These are phyloP conservation scores for Bergia sp. DNA, from an alignment of 92 coral and sea anemone species.

Conservation along the genomic window DNA sequence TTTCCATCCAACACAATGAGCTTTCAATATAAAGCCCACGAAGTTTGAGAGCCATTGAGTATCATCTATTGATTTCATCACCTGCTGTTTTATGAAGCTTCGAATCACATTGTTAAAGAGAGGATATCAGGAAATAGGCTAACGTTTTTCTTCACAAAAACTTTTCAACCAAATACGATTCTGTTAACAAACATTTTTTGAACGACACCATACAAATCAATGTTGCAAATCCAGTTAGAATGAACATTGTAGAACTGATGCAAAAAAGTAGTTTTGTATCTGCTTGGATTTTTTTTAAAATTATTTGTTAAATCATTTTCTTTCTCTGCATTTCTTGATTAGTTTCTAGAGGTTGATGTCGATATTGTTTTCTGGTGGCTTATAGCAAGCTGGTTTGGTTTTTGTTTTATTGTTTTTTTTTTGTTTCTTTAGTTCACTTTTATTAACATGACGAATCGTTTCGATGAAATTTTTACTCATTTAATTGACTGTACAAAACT, in stretches of 20 bases:
- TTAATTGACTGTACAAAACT: no score
- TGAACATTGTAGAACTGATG: no score
- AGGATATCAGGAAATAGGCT: constrained; percentile 6
- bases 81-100: not conserved
- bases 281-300: no score
- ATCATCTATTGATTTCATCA: not conserved
- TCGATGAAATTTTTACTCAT: no score
- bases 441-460: no score
- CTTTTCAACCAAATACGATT: not conserved
- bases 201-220: no score
- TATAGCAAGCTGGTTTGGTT: not conserved
- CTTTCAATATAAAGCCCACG: not conserved
- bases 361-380: not conserved
- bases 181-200: no score
- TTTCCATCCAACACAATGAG: not conserved
- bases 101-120: not conserved
- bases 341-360: not conserved
- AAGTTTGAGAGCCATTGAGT: not conserved
- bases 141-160: not conserved
- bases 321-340: no score
- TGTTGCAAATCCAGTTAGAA: no score
- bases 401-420: no score
- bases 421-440: not conserved
- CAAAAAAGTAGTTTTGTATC: no score
- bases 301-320: no score